A percentile compares a stretch with the other conserved stretches of the same genome.
These are phyloP conservation scores for Centropristis striata DNA, from an alignment of 2,113 vertebrate genomes.

Conservation along the genomic window DNA sequence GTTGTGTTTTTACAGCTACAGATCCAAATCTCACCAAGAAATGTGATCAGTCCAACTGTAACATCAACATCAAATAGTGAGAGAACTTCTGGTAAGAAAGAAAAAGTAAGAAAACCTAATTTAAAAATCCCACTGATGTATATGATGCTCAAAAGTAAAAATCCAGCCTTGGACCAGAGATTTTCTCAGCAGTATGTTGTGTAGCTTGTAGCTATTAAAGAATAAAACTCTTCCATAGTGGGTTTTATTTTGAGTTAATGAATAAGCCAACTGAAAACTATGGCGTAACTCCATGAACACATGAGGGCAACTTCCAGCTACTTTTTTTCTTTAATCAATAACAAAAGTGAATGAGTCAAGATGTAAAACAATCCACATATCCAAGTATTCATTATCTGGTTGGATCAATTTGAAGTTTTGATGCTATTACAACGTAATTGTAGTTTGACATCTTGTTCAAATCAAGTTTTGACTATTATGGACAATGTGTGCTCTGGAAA, in stretches of 20 bases:
- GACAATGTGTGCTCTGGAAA: conserved; percentile 48
- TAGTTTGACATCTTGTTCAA: conserved; percentile 36
- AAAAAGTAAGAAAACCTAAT: not conserved
- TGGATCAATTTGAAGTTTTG: not conserved
- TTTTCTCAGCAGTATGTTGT: not conserved
- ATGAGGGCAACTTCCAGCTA: not conserved
- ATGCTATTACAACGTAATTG: not conserved
- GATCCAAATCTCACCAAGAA: not conserved
- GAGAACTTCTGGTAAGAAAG: not conserved
- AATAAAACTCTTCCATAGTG: not conserved
- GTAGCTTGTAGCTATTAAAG: not conserved
- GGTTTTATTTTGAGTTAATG: conserved; percentile 34
- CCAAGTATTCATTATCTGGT: not conserved
- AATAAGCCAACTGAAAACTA: conserved; percentile 15
- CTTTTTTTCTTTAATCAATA: conserved; percentile 14
- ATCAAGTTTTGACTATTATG: conserved; percentile 26
- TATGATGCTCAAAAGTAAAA: not conserved
- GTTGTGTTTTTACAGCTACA: not conserved
- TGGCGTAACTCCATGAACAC: not conserved
- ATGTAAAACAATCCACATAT: conserved; percentile 15
- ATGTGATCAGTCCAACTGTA: not conserved
- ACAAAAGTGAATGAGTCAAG: conserved; percentile 1
- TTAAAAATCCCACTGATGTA: not conserved
- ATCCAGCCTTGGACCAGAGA: not conserved
- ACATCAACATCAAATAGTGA: not conserved